Evolutionary conservation across 2,888 invertebrate genomes (phyloP), one percentile per base, ranked within the genome.

Genomic region (Heliconius erato): DNA sequence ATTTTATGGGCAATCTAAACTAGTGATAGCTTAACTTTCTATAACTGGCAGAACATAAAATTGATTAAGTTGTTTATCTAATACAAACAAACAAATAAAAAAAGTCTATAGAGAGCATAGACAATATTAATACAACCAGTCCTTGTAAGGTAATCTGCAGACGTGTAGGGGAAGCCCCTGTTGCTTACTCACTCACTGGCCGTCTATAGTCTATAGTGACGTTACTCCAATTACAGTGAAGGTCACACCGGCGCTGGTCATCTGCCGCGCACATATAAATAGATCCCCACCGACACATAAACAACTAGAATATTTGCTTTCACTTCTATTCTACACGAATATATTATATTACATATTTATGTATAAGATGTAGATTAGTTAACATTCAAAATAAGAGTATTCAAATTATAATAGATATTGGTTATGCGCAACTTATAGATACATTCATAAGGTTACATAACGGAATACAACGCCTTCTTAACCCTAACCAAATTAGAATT

Each of bases 201-300:
- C 49, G n/a, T 69, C 44, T 44, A 77, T 68, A 71, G 19, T 69
- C 32, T 28, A 71, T 68, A 72, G 68, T 81, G 81, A 71, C 77
- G 81, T 59, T 71, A 59, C 77, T 69, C 32, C 81, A 44, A 71
- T 81, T 78, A 78, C 77, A 28, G 49, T n/a, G 68, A 76, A 77
- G 71, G 44, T 16, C 71, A 26, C n/a, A 49, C 49, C 71, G 65
- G 28, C 81, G 78, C 71, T 77, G 81, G 71, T 81, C 81, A 81
- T 81, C 81, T 77, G 81, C 65, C 65, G 77, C 40, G 69, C 49
- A 44, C 32, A 63, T 81, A 81, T 78, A 65, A 78, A 81, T 81
- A 81, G 78, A 77, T 59, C 69, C 65, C 44, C 9, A 81, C 77
- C 63, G 68, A 63, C 63, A 71, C 16, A 49, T 71, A 77, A 81